phyloP scores from a whole-genome alignment of 1,140 invertebrate genomes.

The Brachionus manjavacas region DNA sequence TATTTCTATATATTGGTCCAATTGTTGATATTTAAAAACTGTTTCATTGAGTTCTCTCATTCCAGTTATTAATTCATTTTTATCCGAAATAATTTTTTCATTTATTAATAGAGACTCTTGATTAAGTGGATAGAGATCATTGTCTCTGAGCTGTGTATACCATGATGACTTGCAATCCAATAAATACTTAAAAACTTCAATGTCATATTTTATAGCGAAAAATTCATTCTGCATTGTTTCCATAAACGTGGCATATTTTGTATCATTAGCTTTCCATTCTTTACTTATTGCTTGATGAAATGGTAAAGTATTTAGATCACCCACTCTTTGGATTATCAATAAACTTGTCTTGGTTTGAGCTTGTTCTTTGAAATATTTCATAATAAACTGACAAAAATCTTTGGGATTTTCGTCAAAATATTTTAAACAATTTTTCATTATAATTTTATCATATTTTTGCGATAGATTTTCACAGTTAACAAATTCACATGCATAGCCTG shows the following conservation, averaged over 20 bases:
- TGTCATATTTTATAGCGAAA: conserved; percentile 23
- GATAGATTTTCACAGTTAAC: neutral
- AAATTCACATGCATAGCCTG: conserved; percentile 2
- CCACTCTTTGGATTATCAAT: conserved; percentile 7
- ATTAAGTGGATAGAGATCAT: neutral
- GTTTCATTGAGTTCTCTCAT: conserved; percentile 14
- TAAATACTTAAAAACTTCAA: conserved; percentile 22
- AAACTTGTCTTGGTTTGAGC: conserved; percentile 3
- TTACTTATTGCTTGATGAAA: conserved; percentile 1
- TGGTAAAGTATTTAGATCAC: conserved; percentile 4
- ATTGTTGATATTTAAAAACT: conserved; percentile 29
- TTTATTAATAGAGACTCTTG: conserved; percentile 3
- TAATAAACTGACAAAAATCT: conserved; percentile 32
- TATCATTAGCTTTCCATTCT: conserved; percentile 16
- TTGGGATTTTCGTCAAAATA: conserved; percentile 25
- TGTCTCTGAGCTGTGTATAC: conserved; percentile 1
- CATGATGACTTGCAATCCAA: conserved; percentile 18
- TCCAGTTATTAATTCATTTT: conserved; percentile 4
- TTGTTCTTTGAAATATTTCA: conserved; percentile 33
- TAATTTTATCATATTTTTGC: conserved; percentile 31
- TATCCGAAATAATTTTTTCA: neutral
- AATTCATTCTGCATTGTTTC: conserved; percentile 32
- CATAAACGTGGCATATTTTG: conserved; percentile 22
- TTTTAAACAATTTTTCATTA: conserved; percentile 33
- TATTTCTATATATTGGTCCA: conserved; percentile 15